Evolutionary conservation across 2,888 invertebrate species (phyloP).

Genomic region (Proisotoma minuta): DNA sequence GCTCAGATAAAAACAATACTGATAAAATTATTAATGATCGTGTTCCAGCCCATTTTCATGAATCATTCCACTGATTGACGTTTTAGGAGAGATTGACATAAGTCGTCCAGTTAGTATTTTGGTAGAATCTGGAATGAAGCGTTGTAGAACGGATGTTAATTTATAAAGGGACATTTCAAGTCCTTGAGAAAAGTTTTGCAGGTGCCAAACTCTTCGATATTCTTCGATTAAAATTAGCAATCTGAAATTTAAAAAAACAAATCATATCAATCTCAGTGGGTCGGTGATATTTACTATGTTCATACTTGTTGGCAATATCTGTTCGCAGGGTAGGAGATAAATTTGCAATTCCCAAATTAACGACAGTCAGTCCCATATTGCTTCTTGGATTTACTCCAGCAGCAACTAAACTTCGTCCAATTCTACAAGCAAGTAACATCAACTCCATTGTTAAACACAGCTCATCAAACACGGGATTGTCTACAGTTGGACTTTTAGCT

Average conservation of each 20-base stretch:
- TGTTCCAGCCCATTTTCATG: conserved; percentile 33
- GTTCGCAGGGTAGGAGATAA: conserved; percentile 61
- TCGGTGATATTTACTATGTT: neutral
- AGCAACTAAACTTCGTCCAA: conserved; percentile 57
- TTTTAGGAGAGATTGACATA: conserved; percentile 37
- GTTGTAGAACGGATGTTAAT: conserved; percentile 54
- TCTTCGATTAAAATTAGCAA: conserved; percentile 57
- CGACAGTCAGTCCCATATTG: conserved; percentile 57
- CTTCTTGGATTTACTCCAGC: conserved; percentile 58
- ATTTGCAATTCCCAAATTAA: conserved; percentile 61
- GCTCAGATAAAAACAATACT: no score
- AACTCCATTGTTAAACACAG: conserved; percentile 60
- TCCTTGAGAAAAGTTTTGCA: conserved; percentile 56
- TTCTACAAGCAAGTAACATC: conserved; percentile 58
- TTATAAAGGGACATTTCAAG: conserved; percentile 55
- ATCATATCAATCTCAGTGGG: neutral
- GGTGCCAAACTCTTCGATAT: conserved; percentile 57
- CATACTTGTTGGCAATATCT: conserved; percentile 62
- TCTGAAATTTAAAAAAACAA: conserved; percentile 47
- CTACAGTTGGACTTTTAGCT: conserved; percentile 48
- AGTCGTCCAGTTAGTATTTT: conserved; percentile 41
- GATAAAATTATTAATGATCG: no score
- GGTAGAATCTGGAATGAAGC: conserved; percentile 53
- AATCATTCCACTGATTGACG: conserved; percentile 20
- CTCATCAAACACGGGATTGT: conserved; percentile 56